Evolutionary conservation across 2,113 vertebrate genomes (phyloP), one percentile per base, ranked within the genome.

Genomic region (Bujurquina vittata): DNA sequence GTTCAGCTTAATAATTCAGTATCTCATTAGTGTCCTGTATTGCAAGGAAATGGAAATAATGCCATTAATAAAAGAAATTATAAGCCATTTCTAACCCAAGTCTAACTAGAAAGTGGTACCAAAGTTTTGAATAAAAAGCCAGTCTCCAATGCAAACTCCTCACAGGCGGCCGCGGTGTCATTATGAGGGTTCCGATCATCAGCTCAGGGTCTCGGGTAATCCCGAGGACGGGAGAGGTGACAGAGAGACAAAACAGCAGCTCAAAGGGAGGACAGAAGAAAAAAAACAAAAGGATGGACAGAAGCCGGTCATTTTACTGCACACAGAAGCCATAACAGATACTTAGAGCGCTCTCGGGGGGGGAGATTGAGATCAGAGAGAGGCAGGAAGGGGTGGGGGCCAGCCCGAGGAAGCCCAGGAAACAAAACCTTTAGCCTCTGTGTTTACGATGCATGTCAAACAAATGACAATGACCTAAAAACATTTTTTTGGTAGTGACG

Each of bases 381-480:
- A 63, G 55, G 57, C 35, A 18, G 75, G 69, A 59, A 33, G 72
- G 79, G 86, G 40, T 49, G 15, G 67, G 54, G 84, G 60, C 14
- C 54, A 77, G 79, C 52, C 72, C 12, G 7, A 79, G 79, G 81
- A 87, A 85, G 88, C 57, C 86, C 88, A 86, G 86, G 85, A 89
- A 84, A 93, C 79, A 57, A 85, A 93, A 93, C 79, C 88, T 94
- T 95, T 91, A 94, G 92, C 94, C 94, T 96, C 92, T 93, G 94
- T 95, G 95, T 95, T 94, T 95, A 93, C 93, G 93, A 95, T 96
- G 95, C 95, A 96, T 96, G 95, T 95, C 94, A 89, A 95, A 94
- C 92, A 94, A 94, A 92, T 81, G 90, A 94, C 91, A 85, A 92
- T 74, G 90, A 93, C 91, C 87, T 90, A 85, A 91, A 90, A 93